phyloP scores from a whole-genome alignment of 2,888 invertebrate species.

The Diloba caeruleocephala region DNA sequence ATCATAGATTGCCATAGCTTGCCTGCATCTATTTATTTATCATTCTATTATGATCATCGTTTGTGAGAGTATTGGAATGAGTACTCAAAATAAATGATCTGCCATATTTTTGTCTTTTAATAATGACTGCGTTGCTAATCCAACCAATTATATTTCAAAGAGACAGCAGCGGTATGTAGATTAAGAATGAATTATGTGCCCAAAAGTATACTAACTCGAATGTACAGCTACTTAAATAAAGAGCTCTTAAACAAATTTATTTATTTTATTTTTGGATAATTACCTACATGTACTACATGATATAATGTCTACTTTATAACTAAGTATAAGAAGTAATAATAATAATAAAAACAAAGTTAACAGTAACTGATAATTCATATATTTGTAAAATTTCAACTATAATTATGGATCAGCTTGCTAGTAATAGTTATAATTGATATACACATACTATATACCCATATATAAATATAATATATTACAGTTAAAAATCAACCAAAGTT shows the following conservation, averaged over 20 bases:
- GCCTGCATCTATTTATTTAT: slow-evolving; percentile 88
- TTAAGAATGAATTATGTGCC: slow-evolving; percentile 88
- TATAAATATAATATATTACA: slow-evolving; percentile 18
- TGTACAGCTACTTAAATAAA: slow-evolving; percentile 90
- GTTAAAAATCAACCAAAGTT: slow-evolving; percentile 16
- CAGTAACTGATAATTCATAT: slow-evolving; percentile 20
- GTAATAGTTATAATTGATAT: slow-evolving; percentile 42
- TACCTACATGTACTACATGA: slow-evolving; percentile 16
- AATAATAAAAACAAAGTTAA: slow-evolving; percentile 10
- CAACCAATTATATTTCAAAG: slow-evolving; percentile 78
- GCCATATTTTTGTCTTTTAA: slow-evolving; percentile 88
- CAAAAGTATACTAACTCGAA: slow-evolving; percentile 89
- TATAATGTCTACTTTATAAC: slow-evolving; percentile 15
- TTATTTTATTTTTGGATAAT: slow-evolving; percentile 59
- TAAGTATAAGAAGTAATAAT: slow-evolving; percentile 10
- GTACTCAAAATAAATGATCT: slow-evolving; percentile 88
- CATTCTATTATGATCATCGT: slow-evolving; percentile 82
- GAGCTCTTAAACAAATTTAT: slow-evolving; percentile 80
- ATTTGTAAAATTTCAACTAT: slow-evolving; percentile 39
- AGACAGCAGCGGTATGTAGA: slow-evolving; percentile 81
- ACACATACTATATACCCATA: slow-evolving; percentile 20
- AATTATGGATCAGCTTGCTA: slow-evolving; percentile 35
- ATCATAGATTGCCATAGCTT: slow-evolving; percentile 87
- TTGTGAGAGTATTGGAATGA: slow-evolving; percentile 84
- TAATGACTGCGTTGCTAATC: slow-evolving; percentile 84